Base-by-base conservation (phyloP, 35 echinoderm and acorn worm genomes). In the Acanthaster planci region DNA sequence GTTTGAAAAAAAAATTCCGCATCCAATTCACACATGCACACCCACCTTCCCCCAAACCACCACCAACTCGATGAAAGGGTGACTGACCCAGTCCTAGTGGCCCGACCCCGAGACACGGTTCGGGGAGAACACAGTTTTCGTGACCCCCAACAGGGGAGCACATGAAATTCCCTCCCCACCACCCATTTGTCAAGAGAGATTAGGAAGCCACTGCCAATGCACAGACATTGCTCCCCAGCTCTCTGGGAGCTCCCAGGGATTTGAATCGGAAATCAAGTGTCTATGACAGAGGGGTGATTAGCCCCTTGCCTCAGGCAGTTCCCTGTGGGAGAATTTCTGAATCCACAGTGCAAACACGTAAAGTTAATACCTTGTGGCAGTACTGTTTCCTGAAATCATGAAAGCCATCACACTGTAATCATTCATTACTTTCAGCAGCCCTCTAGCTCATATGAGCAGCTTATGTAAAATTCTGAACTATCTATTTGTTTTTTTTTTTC, bases 151-250 rank as follows among this genome's bases (percentile, higher is more conserved):
- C 64, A 27, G 64, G 21, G 4, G 42, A 72, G 7, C 64, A 72
- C 22, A 72, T 72, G 19, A 72, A 72, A 72, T 26, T 59, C 64
- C 64, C 64, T 34, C 26, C 64, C 64, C 64, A 26, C 64, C 64
- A 26, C 64, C 64, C 64, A 72, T 72, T 72, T 72, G 64, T 72
- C 64, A 72, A 72, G 26, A 72, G 64, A 72, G 64, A 72, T 72
- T 72, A 72, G 64, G 64, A 26, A 72, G 34, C 19, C 23, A 29
- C 26, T 72, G 64, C 64, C 64, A 72, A 72, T 72, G 22, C 15
- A 26, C 23, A 19, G 19, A 47, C 42, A 6, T 19, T 26, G 64
- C 64, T 31, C 59, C 23, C 60, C 64, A 12, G 22, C 10, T 19
- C 64, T 23, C 64, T 14, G 64, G 64, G 30, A 72, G 64, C 64